These are phyloP conservation scores for Semotilus atromaculatus DNA, from an alignment of 2,797 vertebrate species.

Conservation along the genomic window DNA sequence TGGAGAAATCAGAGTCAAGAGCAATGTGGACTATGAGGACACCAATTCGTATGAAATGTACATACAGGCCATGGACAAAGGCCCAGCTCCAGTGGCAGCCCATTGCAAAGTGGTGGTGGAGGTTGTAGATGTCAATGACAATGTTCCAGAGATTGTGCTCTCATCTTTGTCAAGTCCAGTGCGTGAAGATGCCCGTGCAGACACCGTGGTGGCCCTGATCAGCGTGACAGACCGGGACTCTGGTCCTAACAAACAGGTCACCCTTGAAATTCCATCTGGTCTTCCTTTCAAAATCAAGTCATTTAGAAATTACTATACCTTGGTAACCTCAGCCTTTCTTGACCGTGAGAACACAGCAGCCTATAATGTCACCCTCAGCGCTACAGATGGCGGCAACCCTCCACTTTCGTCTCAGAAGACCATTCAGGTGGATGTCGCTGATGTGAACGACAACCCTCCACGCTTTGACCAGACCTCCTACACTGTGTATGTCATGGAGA, in stretches of 20 bases:
- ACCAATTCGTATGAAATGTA: conserved; percentile 95
- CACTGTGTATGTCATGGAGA: conserved; percentile 91
- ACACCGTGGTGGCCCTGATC: conserved; percentile 94
- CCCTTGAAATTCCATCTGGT: conserved; percentile 84
- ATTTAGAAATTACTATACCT: conserved; percentile 95
- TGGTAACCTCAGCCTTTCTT: conserved; percentile 91
- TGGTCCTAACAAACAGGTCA: conserved; percentile 90
- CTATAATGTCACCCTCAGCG: conserved; percentile 95
- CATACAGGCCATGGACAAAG: conserved; percentile 93
- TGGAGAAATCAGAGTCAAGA: conserved; percentile 91
- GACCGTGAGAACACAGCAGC: conserved; percentile 90
- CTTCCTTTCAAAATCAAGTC: conserved; percentile 95
- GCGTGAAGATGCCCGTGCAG: conserved; percentile 88
- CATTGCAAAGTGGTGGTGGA: conserved; percentile 96
- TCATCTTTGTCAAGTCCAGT: conserved; percentile 92
- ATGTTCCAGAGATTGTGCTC: conserved; percentile 90
- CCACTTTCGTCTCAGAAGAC: conserved; percentile 92
- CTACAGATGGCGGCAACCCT: conserved; percentile 89
- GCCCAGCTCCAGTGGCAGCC: conserved; percentile 89
- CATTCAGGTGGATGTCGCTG: conserved; percentile 90
- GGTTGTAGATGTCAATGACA: conserved; percentile 95
- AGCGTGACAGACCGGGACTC: conserved; percentile 95
- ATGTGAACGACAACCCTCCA: conserved; percentile 95
- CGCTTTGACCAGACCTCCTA: conserved; percentile 90
- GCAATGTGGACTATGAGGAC: conserved; percentile 92